phyloP scores from a whole-genome alignment of 2,113 vertebrate species.

The Columba janthina region DNA sequence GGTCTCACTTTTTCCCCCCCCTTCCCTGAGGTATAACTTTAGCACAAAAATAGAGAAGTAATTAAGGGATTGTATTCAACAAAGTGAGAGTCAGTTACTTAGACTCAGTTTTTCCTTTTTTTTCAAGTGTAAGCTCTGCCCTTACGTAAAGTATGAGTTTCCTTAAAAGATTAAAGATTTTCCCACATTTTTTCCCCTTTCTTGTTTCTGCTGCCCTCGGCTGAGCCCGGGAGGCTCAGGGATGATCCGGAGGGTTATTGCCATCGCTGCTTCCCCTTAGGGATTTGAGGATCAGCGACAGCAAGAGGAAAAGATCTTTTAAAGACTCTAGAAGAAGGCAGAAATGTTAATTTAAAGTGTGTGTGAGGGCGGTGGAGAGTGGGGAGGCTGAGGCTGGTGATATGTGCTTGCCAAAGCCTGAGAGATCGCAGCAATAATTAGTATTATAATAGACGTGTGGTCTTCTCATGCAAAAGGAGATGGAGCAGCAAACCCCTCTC shows the following conservation, averaged over 20 bases:
- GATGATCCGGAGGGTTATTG: not conserved
- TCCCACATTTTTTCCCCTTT: not conserved
- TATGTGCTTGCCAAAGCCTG: not conserved
- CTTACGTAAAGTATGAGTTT: not conserved
- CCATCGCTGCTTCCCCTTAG: accelerated
- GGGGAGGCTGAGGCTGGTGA: not conserved
- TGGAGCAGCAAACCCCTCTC: not conserved
- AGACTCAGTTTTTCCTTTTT: not conserved
- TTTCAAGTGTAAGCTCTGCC: not conserved
- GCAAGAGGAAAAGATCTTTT: not conserved
- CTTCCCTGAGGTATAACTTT: not conserved
- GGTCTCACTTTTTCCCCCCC: not conserved
- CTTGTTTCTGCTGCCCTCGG: not conserved
- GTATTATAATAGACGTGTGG: not conserved
- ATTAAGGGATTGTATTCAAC: conserved; percentile 66
- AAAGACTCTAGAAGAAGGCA: not conserved
- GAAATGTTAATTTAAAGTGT: not conserved
- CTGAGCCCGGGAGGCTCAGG: accelerated
- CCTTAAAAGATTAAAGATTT: not conserved
- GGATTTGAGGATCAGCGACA: not conserved
- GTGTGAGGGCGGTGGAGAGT: not conserved
- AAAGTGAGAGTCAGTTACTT: conserved; percentile 2
- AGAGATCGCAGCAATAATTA: not conserved
- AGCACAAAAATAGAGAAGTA: conserved; percentile 22
- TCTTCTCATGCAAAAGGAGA: not conserved